Percentiles rank a stretch among this genome's conserved stretches.
Conservation (phyloP, 1,140 invertebrate genomes). For the Acromyrmex heyeri region DNA sequence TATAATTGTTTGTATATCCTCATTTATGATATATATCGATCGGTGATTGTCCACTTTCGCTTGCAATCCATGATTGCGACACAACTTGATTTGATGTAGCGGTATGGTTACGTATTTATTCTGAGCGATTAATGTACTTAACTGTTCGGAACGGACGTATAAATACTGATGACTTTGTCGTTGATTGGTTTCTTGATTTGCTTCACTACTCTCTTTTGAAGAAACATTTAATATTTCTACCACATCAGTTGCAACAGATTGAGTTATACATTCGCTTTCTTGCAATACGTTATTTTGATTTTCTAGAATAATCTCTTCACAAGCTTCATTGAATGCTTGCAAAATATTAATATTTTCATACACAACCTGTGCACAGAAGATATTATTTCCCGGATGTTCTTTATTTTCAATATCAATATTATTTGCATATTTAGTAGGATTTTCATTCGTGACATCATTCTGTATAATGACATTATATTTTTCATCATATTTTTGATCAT, state of each 20-base stretch:
- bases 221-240: conserved; percentile 34
- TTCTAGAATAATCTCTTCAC: conserved; percentile 5
- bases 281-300: conserved; percentile 29
- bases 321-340: conserved; percentile 32
- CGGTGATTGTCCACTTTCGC: conserved; percentile 74
- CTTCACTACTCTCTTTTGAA: conserved; percentile 18
- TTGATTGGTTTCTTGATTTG: conserved; percentile 11
- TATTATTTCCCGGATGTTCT: conserved; percentile 45
- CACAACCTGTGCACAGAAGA: conserved; percentile 43
- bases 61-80: conserved; percentile 54
- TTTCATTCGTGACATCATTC: conserved; percentile 53
- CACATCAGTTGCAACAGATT: conserved; percentile 36
- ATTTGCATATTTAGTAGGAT: conserved; percentile 27
- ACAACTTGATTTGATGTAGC: conserved; percentile 34
- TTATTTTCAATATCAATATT: conserved; percentile 53
- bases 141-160: conserved; percentile 65
- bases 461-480: conserved; percentile 52
- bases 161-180: conserved; percentile 63
- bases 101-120: conserved; percentile 70
- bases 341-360: conserved; percentile 37
- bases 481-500: conserved; percentile 38
- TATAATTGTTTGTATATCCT: conserved; percentile 78
- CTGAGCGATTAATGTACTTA: conserved; percentile 68
- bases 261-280: conserved; percentile 21
- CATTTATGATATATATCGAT: conserved; percentile 74